Evolutionary conservation across 1,140 invertebrate species (phyloP).

Genomic region (Chironomus striatipennis): DNA sequence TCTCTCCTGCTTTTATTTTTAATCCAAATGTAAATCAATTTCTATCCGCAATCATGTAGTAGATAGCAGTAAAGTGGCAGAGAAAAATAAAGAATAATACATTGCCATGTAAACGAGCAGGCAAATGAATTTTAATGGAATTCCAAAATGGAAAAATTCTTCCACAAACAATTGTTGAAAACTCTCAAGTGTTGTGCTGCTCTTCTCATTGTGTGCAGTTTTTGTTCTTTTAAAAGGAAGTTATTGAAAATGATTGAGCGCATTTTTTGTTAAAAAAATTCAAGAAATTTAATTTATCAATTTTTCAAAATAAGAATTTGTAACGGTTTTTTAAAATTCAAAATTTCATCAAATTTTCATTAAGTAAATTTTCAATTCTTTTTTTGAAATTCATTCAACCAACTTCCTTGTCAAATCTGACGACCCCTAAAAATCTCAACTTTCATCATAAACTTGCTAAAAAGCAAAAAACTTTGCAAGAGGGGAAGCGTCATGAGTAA

Average conservation of each 20-base stretch:
- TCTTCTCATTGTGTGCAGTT: not conserved
- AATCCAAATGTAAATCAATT: not conserved
- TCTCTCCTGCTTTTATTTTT: too few relatives aligned
- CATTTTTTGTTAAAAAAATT: not conserved
- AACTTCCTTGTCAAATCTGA: too few relatives aligned
- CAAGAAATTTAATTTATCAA: too few relatives aligned
- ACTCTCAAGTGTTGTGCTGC: not conserved
- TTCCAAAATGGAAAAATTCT: not conserved
- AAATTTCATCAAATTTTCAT: too few relatives aligned
- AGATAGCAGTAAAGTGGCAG: not conserved
- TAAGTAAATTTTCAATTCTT: too few relatives aligned
- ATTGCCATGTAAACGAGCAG: not conserved
- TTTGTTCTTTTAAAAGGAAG: not conserved
- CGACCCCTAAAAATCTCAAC: too few relatives aligned
- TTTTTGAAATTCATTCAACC: too few relatives aligned
- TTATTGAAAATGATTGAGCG: not conserved
- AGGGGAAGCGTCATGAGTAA: not conserved
- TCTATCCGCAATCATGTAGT: not conserved
- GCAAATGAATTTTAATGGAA: constrained; percentile 14
- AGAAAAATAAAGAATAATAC: too few relatives aligned
- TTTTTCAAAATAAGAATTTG: too few relatives aligned
- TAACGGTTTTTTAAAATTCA: too few relatives aligned
- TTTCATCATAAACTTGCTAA: too few relatives aligned
- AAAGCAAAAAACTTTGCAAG: too few relatives aligned
- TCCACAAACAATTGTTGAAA: constrained; percentile 9